These are phyloP conservation scores for Marcusenius ussheri DNA, from an alignment of 2,113 vertebrate species.

Conservation along the genomic window DNA sequence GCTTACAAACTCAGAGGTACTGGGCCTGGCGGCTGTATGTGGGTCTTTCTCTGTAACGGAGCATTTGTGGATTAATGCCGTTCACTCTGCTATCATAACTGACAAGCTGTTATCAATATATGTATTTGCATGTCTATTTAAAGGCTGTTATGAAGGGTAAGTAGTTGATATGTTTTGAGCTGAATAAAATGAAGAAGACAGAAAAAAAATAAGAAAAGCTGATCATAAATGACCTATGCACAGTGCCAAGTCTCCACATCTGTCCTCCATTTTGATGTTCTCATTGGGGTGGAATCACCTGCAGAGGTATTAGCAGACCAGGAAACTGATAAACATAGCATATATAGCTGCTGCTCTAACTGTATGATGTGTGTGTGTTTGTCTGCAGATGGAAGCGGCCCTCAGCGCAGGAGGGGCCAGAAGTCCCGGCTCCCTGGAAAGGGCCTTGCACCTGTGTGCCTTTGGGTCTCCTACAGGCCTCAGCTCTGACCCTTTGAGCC, in stretches of 20 bases:
- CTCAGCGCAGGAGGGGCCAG: slow-evolving; percentile 57
- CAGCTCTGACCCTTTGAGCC: slow-evolving; percentile 49
- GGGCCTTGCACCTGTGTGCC: slow-evolving; percentile 60
- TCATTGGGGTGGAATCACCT: not conserved
- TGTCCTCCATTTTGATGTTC: not conserved
- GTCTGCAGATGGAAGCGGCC: slow-evolving; percentile 63
- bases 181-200: not conserved
- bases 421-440: slow-evolving; percentile 56
- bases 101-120: not conserved
- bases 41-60: too few relatives aligned
- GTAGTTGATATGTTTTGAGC: not conserved
- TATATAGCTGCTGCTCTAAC: not conserved
- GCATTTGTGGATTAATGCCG: not conserved
- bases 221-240: not conserved
- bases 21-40: not conserved
- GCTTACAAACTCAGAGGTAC: not conserved
- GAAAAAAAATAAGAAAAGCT: not conserved
- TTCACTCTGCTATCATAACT: not conserved
- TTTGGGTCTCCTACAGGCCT: slow-evolving; percentile 35
- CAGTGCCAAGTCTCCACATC: not conserved
- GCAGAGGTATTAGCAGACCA: not conserved
- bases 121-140: not conserved
- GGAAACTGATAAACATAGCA: not conserved
- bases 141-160: not conserved
- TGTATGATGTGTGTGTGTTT: not conserved